phyloP scores from a whole-genome alignment of 2,113 vertebrate species.

The Calypte anna region DNA sequence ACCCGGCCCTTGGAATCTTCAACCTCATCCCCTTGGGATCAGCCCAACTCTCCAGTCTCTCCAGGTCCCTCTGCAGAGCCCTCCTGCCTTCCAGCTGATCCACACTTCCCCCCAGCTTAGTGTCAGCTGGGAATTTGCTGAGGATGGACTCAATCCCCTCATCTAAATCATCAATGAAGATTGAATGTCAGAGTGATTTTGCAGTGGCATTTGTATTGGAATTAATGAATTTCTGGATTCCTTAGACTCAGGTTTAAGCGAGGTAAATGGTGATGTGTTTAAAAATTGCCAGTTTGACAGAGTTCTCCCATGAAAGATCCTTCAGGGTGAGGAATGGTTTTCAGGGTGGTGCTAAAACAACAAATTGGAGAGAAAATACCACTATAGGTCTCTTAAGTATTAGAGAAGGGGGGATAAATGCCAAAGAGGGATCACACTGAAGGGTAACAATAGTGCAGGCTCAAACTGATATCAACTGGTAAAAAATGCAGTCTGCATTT shows the following conservation, averaged over 20 bases:
- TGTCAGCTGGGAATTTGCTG: too few relatives aligned
- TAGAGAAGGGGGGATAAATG: background rate
- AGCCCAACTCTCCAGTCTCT: too few relatives aligned
- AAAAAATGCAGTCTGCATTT: background rate
- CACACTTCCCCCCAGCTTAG: too few relatives aligned
- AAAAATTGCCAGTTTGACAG: background rate
- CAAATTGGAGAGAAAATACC: background rate
- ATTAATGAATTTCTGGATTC: background rate
- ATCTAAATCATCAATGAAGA: too few relatives aligned
- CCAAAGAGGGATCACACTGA: background rate
- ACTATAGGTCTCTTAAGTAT: background rate
- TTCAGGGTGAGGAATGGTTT: background rate
- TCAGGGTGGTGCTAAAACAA: background rate
- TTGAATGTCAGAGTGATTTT: background rate
- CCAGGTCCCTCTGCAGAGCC: too few relatives aligned
- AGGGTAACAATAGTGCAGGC: background rate
- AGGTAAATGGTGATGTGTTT: background rate
- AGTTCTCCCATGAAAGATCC: background rate
- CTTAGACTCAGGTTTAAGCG: background rate
- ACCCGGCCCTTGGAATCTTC: too few relatives aligned
- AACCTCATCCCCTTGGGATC: too few relatives aligned
- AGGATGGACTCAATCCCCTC: too few relatives aligned
- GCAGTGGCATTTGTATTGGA: background rate
- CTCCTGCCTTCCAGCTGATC: too few relatives aligned
- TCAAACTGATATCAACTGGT: background rate